Percentiles rank a stretch among this genome's conserved stretches.
Evolutionary conservation across 1,140 invertebrate genomes (phyloP).

Genomic region (Trachymyrmex septentrionalis): DNA sequence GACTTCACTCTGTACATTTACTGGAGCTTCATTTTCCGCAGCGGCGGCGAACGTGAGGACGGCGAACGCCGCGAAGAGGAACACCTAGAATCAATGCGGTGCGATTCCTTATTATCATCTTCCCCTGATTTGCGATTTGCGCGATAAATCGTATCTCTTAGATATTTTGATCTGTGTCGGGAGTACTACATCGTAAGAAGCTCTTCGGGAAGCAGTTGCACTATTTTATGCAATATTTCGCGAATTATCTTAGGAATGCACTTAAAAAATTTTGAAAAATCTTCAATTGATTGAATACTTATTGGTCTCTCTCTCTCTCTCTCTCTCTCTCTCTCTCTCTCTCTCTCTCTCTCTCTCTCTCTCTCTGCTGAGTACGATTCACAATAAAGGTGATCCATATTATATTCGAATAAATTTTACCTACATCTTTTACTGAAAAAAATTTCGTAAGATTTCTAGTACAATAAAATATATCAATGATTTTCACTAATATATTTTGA

Average conservation of each 20-base stretch:
- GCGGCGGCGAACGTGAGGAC: slow-evolving; percentile 11
- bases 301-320: too few species aligned
- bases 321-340: too few species aligned
- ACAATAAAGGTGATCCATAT: not conserved
- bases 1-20: not conserved
- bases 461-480: not conserved
- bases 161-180: not conserved
- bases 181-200: not conserved
- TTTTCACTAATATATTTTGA: slow-evolving; percentile 14
- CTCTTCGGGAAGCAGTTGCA: not conserved
- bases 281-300: not conserved
- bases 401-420: not conserved
- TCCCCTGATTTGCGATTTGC: not conserved
- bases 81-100: slow-evolving; percentile 25
- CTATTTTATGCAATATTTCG: not conserved
- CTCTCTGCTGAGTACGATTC: too few species aligned
- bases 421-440: not conserved
- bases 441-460: not conserved
- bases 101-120: not conserved
- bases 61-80: slow-evolving; percentile 35
- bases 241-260: not conserved
- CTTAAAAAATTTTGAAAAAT: slow-evolving; percentile 10
- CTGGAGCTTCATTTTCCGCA: not conserved
- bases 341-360: too few species aligned
- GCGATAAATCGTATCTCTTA: not conserved